A percentile compares a stretch with the other conserved stretches of the same genome.
Evolutionary conservation across 2,797 vertebrate species (phyloP).

Genomic region (Arctocebus calabarensis): DNA sequence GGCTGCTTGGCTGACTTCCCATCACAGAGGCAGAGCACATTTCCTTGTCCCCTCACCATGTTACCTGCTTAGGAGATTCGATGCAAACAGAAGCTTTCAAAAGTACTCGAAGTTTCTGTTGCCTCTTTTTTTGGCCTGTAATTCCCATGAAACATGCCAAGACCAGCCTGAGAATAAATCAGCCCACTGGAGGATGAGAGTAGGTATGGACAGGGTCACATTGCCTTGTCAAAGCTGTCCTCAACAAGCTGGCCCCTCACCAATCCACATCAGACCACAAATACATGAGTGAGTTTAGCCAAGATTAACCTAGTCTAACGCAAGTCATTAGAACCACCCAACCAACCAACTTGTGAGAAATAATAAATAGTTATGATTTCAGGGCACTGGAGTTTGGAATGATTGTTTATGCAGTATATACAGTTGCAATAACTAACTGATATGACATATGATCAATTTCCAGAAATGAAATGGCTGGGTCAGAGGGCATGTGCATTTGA

Average conservation of each 20-base stretch:
- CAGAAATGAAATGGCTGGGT: neutral
- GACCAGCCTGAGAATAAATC: slow-evolving; percentile 40
- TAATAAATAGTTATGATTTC: slow-evolving; percentile 8
- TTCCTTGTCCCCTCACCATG: neutral
- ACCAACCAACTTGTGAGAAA: slow-evolving; percentile 30
- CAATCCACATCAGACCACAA: neutral
- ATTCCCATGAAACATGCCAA: neutral
- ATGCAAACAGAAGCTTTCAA: slow-evolving; percentile 46
- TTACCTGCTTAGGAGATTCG: slow-evolving; percentile 51
- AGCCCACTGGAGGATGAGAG: neutral
- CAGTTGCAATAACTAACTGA: slow-evolving; percentile 8
- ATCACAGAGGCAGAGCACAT: neutral
- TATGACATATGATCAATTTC: neutral
- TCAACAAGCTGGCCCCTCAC: neutral
- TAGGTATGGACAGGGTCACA: neutral
- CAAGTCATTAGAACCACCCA: neutral
- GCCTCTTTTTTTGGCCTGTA: slow-evolving; percentile 57
- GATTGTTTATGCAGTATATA: neutral
- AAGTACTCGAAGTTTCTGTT: slow-evolving; percentile 51
- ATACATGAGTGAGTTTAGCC: neutral
- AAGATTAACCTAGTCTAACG: neutral
- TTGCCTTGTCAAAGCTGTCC: neutral
- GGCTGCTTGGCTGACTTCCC: neutral
- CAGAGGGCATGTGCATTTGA: neutral
- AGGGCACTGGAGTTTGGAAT: neutral